These are phyloP conservation scores for Junonia oenone DNA, from an alignment of 2,888 invertebrate genomes.

Conservation along the genomic window DNA sequence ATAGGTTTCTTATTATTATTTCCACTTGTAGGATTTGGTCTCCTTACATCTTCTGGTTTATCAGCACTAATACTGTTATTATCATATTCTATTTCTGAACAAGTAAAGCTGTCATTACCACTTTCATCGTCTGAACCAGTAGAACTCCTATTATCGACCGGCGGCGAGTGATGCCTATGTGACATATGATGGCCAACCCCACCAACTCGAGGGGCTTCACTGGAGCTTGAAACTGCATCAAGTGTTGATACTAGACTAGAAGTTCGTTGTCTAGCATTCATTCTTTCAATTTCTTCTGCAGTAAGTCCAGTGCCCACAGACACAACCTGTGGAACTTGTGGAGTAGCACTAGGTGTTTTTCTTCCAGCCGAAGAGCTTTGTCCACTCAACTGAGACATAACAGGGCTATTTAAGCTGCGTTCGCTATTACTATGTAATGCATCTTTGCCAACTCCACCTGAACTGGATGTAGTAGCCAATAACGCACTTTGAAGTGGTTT, in stretches of 20 bases:
- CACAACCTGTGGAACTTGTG: constrained; percentile 83
- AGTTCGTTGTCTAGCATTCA: constrained; percentile 92
- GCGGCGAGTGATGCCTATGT: constrained; percentile 86
- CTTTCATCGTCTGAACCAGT: constrained; percentile 93
- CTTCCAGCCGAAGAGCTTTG: constrained; percentile 90
- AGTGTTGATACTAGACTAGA: constrained; percentile 94
- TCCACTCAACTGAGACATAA: constrained; percentile 94
- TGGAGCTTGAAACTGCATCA: constrained; percentile 95
- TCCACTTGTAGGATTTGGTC: constrained; percentile 75
- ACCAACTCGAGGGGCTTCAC: constrained; percentile 86
- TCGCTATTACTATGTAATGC: constrained; percentile 95
- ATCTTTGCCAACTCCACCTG: constrained; percentile 92
- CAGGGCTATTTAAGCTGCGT: constrained; percentile 93
- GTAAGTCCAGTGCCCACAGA: constrained; percentile 87
- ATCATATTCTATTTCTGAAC: constrained; percentile 98
- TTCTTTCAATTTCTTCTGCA: constrained; percentile 94
- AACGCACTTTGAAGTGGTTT: constrained; percentile 94
- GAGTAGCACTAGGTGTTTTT: constrained; percentile 84
- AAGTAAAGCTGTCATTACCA: constrained; percentile 97
- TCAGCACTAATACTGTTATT: constrained; percentile 91
- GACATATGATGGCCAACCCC: constrained; percentile 84
- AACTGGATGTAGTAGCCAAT: constrained; percentile 92
- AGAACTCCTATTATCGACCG: constrained; percentile 86
- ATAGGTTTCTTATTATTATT: constrained; percentile 82
- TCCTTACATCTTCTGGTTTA: constrained; percentile 83